phyloP scores from a whole-genome alignment of 2,888 invertebrate genomes.

The Dolichopus griseipennis region DNA sequence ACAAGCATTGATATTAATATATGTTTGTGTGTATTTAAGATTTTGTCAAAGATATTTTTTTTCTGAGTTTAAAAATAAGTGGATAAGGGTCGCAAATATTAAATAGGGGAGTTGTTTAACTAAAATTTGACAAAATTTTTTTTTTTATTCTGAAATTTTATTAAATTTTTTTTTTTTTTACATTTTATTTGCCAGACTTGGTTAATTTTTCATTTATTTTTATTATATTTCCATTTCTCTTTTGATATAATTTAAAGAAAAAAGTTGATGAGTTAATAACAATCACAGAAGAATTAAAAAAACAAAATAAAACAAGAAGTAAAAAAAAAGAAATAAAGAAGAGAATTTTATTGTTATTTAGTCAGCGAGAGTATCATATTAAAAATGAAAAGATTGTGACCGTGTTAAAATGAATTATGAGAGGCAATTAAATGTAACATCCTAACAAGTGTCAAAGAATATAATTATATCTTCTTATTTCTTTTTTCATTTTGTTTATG shows the following conservation, averaged over 20 bases:
- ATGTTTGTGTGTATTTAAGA: too few species aligned
- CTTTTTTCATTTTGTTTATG: too few species aligned
- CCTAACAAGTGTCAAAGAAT: neutral
- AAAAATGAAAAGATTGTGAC: neutral
- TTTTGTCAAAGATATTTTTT: neutral
- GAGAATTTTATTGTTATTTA: neutral
- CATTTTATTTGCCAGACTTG: neutral
- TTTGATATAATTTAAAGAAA: neutral
- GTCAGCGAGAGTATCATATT: neutral
- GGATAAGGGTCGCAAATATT: neutral
- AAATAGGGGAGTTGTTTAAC: neutral
- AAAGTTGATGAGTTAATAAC: constrained; percentile 6
- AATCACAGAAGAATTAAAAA: neutral
- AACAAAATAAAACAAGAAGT: neutral
- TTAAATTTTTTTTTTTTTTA: neutral
- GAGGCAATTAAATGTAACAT: neutral
- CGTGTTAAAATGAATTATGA: neutral
- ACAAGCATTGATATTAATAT: too few species aligned
- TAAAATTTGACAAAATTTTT: neutral
- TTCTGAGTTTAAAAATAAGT: neutral
- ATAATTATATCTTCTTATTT: neutral
- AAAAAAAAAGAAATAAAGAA: neutral
- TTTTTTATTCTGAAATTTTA: too few species aligned
- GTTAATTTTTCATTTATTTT: neutral
- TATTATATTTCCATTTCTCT: neutral